Evolutionary conservation across 2,113 vertebrate genomes (phyloP).

Genomic region (Verasper variegatus): DNA sequence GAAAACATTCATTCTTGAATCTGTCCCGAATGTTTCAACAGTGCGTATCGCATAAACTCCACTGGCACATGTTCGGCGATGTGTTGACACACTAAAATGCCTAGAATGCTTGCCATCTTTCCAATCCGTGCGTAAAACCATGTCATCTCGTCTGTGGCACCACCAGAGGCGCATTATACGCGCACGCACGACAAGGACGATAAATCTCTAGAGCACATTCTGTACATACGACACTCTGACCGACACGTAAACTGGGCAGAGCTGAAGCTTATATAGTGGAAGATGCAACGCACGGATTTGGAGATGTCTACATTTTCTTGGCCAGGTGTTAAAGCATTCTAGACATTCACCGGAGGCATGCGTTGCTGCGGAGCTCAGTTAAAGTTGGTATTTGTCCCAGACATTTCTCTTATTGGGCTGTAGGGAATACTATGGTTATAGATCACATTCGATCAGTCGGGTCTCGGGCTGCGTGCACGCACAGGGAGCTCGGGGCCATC

Average conservation of each 20-base stretch:
- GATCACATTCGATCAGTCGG: conserved; percentile 10
- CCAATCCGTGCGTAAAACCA: neutral
- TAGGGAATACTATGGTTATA: neutral
- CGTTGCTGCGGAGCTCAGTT: neutral
- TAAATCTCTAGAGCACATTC: neutral
- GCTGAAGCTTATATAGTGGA: neutral
- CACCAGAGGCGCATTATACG: neutral
- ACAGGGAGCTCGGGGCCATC: conserved; percentile 6
- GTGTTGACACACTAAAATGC: neutral
- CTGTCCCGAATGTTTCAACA: neutral
- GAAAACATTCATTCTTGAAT: neutral
- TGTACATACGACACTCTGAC: neutral
- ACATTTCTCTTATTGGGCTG: neutral
- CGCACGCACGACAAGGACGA: neutral
- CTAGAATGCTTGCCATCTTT: neutral
- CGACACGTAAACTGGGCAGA: neutral
- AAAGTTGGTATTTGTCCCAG: neutral
- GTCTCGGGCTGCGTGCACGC: conserved; percentile 29
- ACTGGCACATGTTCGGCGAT: no score
- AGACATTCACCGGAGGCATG: neutral
- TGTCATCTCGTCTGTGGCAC: neutral
- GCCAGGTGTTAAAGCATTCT: neutral
- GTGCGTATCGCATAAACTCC: neutral
- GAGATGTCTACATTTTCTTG: neutral
- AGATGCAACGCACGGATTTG: conserved; percentile 20